Conservation (phyloP, 2,113 vertebrate species). For the Thinocorus orbignyianus region DNA sequence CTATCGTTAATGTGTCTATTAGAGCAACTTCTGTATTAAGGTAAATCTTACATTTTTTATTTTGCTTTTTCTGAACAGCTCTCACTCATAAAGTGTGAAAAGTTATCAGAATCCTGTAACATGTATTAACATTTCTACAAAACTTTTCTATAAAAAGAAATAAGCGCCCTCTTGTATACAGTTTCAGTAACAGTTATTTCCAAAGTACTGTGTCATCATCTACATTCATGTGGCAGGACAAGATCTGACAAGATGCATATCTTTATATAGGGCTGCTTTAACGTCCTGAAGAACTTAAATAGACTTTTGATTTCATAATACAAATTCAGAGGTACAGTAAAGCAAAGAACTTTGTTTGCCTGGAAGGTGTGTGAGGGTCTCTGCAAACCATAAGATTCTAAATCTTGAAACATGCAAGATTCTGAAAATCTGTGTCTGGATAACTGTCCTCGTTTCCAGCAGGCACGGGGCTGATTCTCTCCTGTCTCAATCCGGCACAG, state of each 20-base stretch:
- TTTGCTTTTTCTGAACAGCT: background rate
- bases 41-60: background rate
- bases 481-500: too few relatives aligned
- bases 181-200: background rate
- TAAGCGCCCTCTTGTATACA: rapidly evolving
- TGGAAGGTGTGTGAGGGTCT: background rate
- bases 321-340: background rate
- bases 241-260: background rate
- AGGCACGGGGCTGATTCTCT: too few relatives aligned
- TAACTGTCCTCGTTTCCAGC: too few relatives aligned
- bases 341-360: background rate
- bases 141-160: background rate
- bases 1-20: background rate
- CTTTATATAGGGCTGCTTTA: background rate
- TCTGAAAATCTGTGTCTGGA: background rate
- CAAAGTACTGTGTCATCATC: background rate
- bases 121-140: background rate
- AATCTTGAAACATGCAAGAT: background rate
- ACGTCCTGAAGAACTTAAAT: background rate
- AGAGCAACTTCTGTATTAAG: background rate
- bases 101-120: background rate
- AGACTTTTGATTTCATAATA: background rate
- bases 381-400: background rate
- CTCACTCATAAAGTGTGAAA: background rate
- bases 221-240: background rate